Percentiles rank a stretch among this genome's conserved stretches.
Evolutionary conservation across 2,888 invertebrate species (phyloP).

Genomic region (Drosophila meridionalis): DNA sequence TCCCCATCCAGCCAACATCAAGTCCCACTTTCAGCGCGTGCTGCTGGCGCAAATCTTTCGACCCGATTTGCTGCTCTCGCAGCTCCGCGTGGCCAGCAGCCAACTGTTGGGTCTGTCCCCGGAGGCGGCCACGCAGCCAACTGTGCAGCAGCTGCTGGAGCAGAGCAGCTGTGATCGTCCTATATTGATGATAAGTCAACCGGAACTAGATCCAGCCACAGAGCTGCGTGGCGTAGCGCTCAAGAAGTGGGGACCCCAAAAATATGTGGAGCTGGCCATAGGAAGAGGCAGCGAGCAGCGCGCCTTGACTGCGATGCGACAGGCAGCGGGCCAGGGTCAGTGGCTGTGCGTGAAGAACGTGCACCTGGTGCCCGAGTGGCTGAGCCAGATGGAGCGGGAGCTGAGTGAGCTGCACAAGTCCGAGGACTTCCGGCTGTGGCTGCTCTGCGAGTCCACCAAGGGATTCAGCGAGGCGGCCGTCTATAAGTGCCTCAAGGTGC

Average conservation of each 20-base stretch:
- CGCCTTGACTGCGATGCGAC: slow-evolving; percentile 87
- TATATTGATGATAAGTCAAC: slow-evolving; percentile 92
- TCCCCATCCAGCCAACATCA: slow-evolving; percentile 49
- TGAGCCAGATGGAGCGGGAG: slow-evolving; percentile 89
- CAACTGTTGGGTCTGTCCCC: slow-evolving; percentile 87
- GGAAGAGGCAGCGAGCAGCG: slow-evolving; percentile 91
- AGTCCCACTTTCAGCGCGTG: slow-evolving; percentile 90
- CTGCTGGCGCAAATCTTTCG: slow-evolving; percentile 91
- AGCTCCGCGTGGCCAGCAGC: slow-evolving; percentile 87
- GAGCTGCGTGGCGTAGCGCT: slow-evolving; percentile 90
- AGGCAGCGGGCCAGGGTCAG: slow-evolving; percentile 88
- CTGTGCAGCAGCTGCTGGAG: slow-evolving; percentile 81
- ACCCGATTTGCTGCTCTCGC: slow-evolving; percentile 92
- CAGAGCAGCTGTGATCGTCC: slow-evolving; percentile 87
- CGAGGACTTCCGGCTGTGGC: slow-evolving; percentile 91
- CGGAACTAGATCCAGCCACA: slow-evolving; percentile 95
- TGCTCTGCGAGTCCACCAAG: slow-evolving; percentile 93
- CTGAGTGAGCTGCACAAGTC: slow-evolving; percentile 86
- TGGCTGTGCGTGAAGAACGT: slow-evolving; percentile 94
- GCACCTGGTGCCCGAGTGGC: slow-evolving; percentile 90
- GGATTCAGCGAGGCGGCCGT: slow-evolving; percentile 91
- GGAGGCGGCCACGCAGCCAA: slow-evolving; percentile 80
- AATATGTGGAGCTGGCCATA: slow-evolving; percentile 90
- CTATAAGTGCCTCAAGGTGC: slow-evolving; percentile 92
- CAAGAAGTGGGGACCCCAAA: slow-evolving; percentile 84